These are phyloP conservation scores for Condylostylus longicornis DNA, from an alignment of 1,140 invertebrate genomes.

Conservation along the genomic window DNA sequence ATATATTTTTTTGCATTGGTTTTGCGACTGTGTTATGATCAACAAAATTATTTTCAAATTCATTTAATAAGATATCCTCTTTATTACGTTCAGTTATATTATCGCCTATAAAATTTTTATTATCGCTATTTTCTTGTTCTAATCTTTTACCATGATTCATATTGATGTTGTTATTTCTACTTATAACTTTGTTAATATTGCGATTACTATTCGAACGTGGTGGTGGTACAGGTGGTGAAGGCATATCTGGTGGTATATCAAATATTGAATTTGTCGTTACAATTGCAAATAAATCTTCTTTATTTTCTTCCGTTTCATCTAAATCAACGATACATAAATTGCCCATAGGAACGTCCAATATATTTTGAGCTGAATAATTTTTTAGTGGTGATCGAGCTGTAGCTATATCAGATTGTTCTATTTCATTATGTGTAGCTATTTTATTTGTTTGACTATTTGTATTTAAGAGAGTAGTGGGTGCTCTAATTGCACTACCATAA, in stretches of 20 bases:
- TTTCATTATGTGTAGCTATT: constrained; percentile 5
- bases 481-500: neutral
- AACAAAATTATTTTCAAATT: neutral
- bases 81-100: no score
- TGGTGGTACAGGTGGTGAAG: constrained; percentile 28
- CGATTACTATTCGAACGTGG: constrained; percentile 13
- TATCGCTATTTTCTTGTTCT: no score
- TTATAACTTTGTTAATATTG: no score
- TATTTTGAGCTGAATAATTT: no score
- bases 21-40: no score
- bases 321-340: neutral
- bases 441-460: neutral
- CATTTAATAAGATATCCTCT: no score
- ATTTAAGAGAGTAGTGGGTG: constrained; percentile 1
- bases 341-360: neutral
- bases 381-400: constrained; percentile 16
- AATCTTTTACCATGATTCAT: no score
- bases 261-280: constrained; percentile 19
- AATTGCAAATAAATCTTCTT: constrained; percentile 5
- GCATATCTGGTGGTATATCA: constrained; percentile 26
- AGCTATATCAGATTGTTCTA: constrained; percentile 1
- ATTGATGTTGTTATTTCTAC: no score
- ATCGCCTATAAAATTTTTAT: no score
- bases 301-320: no score
- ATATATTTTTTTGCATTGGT: no score